Conservation (phyloP, 2,888 invertebrate species). For the Drosophila subsilvestris region DNA sequence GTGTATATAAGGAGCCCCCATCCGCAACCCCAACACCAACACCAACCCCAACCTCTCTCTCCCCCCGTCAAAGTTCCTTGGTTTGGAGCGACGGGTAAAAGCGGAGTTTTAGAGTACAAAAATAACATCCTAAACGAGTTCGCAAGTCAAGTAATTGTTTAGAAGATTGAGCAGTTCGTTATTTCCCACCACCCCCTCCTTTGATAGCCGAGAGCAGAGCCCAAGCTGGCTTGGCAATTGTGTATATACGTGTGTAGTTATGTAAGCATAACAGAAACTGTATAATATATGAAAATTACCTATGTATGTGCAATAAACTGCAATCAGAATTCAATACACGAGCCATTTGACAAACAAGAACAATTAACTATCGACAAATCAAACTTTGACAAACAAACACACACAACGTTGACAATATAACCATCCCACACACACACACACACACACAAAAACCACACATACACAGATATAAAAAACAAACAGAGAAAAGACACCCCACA, state of each 20-base stretch:
- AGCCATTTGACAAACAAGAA: constrained; percentile 34
- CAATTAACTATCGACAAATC: constrained; percentile 73
- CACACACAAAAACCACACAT: constrained; percentile 23
- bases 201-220: background rate
- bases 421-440: constrained; percentile 41
- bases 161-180: constrained; percentile 25
- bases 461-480: constrained; percentile 38
- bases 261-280: constrained; percentile 61
- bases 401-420: constrained; percentile 68
- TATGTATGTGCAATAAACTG: constrained; percentile 26
- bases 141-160: constrained; percentile 65
- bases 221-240: constrained; percentile 31
- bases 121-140: constrained; percentile 42
- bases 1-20: constrained; percentile 61
- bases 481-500: constrained; percentile 6
- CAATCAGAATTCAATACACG: constrained; percentile 38
- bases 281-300: constrained; percentile 58
- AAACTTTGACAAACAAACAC: constrained; percentile 47
- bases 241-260: constrained; percentile 61
- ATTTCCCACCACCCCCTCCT: constrained; percentile 1
- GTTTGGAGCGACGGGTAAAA: constrained; percentile 66
- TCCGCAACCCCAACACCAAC: constrained; percentile 1
- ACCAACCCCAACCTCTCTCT: constrained; percentile 11
- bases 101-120: constrained; percentile 32
- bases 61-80: constrained; percentile 67